A percentile compares a stretch with the other conserved stretches of the same genome.
Conservation (phyloP, 2,888 invertebrate genomes). For the Epicampocera succincta region DNA sequence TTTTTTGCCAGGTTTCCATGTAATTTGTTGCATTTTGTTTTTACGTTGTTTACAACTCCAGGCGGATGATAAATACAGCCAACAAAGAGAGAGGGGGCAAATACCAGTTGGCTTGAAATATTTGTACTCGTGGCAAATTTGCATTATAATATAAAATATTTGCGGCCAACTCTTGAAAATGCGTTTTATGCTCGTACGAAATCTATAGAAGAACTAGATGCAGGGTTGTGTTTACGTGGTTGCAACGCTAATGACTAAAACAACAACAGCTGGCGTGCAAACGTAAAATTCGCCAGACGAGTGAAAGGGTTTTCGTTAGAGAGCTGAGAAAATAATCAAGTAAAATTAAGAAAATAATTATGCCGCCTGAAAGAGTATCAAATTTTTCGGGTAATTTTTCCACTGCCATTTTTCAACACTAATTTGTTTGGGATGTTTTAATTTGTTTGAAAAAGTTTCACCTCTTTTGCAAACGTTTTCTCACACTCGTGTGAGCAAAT, state of each 20-base stretch:
- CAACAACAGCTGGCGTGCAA: too few relatives aligned
- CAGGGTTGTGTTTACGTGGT: constrained; percentile 52
- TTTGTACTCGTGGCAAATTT: constrained; percentile 40
- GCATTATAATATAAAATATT: constrained; percentile 61
- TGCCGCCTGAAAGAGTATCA: too few relatives aligned
- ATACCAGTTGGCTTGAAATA: constrained; percentile 4
- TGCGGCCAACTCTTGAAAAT: constrained; percentile 62
- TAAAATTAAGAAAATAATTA: too few relatives aligned
- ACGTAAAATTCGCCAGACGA: too few relatives aligned
- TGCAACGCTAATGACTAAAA: constrained; percentile 59
- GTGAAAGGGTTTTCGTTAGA: constrained; percentile 25
- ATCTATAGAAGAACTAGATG: constrained; percentile 44
- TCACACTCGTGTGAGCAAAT: constrained; percentile 2
- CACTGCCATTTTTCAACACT: too few relatives aligned
- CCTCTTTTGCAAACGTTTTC: not conserved
- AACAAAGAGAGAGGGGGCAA: constrained; percentile 2
- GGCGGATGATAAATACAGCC: too few relatives aligned
- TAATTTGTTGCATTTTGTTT: constrained; percentile 21
- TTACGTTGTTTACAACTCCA: constrained; percentile 7
- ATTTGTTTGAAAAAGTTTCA: not conserved
- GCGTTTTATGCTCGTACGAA: not conserved
- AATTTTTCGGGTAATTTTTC: too few relatives aligned
- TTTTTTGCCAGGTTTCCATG: not conserved
- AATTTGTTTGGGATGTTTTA: too few relatives aligned
- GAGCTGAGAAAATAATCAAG: not conserved